Conservation (phyloP, 1,140 invertebrate species). For the Magallana gigas region DNA sequence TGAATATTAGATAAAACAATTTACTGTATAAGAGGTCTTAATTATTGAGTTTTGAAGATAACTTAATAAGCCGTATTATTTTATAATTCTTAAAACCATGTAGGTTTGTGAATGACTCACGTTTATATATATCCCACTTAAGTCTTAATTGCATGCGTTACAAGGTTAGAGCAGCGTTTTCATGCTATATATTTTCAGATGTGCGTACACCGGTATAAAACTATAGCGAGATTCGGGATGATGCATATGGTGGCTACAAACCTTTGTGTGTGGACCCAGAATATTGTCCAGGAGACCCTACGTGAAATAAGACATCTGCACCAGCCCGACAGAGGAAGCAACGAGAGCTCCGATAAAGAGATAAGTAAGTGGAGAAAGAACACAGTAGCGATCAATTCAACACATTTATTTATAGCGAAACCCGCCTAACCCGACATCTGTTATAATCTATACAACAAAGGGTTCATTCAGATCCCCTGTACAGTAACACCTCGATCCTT, state of each 20-base stretch:
- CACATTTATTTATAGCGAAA: background rate
- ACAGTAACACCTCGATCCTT: background rate
- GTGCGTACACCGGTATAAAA: slow-evolving; percentile 84
- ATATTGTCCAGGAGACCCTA: slow-evolving; percentile 68
- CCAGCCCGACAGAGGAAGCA: background rate
- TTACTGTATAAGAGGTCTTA: no score
- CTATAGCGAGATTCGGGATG: slow-evolving; percentile 95
- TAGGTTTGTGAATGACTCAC: no score
- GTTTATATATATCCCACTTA: no score
- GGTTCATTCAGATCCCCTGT: background rate
- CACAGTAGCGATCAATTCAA: background rate
- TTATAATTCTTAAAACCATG: no score
- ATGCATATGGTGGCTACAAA: slow-evolving; percentile 99
- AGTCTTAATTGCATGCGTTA: no score
- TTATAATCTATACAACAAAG: background rate
- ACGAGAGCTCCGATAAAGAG: background rate
- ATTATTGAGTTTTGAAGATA: no score
- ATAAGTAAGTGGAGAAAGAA: background rate
- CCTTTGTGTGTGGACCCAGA: slow-evolving; percentile 88
- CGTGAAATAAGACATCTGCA: slow-evolving; percentile 47
- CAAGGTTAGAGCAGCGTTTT: background rate
- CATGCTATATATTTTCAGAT: slow-evolving; percentile 60
- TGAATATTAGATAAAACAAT: no score
- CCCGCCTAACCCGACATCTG: background rate
- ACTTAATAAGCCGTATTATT: no score